Percentiles rank a stretch among this genome's conserved stretches.
These are phyloP conservation scores for Plebejus melissa DNA, from an alignment of 2,888 invertebrate species.

Conservation along the genomic window DNA sequence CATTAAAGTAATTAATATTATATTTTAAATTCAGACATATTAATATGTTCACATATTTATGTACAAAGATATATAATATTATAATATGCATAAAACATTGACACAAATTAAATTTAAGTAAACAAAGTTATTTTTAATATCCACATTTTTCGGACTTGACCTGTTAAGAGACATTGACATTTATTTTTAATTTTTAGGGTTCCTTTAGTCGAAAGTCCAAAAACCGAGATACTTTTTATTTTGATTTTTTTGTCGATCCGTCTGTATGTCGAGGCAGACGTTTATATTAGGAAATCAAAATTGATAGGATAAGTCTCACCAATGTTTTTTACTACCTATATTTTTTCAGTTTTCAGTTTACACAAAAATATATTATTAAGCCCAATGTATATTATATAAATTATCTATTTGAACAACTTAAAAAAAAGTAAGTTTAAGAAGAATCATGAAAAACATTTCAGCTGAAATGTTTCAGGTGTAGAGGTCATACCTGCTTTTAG, in stretches of 20 bases:
- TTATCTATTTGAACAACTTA: not conserved
- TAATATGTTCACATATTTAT: not conserved
- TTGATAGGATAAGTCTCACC: too few relatives aligned
- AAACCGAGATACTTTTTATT: not conserved
- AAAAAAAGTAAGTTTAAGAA: not conserved
- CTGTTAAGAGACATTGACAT: not conserved
- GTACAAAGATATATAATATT: not conserved
- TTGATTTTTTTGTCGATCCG: too few relatives aligned
- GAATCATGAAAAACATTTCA: not conserved
- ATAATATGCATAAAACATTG: not conserved
- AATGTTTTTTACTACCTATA: too few relatives aligned
- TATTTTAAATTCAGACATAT: not conserved
- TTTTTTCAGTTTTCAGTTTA: too few relatives aligned
- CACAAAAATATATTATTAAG: too few relatives aligned
- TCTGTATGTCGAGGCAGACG: too few relatives aligned
- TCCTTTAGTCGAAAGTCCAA: not conserved
- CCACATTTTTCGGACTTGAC: not conserved
- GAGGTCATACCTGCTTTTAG: too few relatives aligned
- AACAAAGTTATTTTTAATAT: not conserved
- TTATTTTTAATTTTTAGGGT: not conserved
- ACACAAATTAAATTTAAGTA: not conserved
- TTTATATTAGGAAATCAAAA: too few relatives aligned
- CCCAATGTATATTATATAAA: not conserved
- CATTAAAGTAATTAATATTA: not conserved
- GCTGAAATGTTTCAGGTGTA: not conserved